phyloP scores from a whole-genome alignment of 2,797 vertebrate species.

The Cirrhinus mrigala region DNA sequence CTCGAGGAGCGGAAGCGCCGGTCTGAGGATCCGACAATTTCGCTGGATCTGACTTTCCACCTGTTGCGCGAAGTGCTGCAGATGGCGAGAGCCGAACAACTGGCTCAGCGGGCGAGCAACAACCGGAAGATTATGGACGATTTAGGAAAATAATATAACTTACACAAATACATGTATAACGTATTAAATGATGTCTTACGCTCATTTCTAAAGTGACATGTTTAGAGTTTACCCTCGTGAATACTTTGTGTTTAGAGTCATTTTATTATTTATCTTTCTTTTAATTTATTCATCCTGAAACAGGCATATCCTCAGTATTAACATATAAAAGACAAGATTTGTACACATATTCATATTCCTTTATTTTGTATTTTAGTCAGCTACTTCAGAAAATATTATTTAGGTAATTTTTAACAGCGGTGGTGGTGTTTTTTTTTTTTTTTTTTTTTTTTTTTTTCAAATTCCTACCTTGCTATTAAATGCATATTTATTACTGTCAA shows the following conservation, averaged over 20 bases:
- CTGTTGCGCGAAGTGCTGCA: slow-evolving; percentile 89
- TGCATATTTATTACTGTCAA: slow-evolving; percentile 2
- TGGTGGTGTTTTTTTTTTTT: too few species aligned
- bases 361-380: slow-evolving; percentile 20
- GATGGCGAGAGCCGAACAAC: slow-evolving; percentile 87
- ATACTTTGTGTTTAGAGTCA: not conserved
- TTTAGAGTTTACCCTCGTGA: not conserved
- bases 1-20: slow-evolving; percentile 74
- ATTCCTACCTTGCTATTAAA: not conserved
- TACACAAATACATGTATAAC: not conserved
- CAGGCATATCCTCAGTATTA: not conserved
- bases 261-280: not conserved
- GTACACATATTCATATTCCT: not conserved
- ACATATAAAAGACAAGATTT: not conserved
- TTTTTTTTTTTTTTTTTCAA: not conserved
- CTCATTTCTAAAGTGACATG: not conserved
- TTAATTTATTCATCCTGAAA: not conserved
- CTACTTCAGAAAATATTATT: not conserved
- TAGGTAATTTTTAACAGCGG: not conserved
- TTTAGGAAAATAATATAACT: slow-evolving; percentile 81
- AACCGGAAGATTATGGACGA: slow-evolving; percentile 92
- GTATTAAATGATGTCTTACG: not conserved
- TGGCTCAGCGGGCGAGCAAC: slow-evolving; percentile 87
- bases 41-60: slow-evolving; percentile 92
- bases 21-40: slow-evolving; percentile 84